Base-by-base conservation (phyloP, 2,113 vertebrate species). In the Entelurus aequoreus region DNA sequence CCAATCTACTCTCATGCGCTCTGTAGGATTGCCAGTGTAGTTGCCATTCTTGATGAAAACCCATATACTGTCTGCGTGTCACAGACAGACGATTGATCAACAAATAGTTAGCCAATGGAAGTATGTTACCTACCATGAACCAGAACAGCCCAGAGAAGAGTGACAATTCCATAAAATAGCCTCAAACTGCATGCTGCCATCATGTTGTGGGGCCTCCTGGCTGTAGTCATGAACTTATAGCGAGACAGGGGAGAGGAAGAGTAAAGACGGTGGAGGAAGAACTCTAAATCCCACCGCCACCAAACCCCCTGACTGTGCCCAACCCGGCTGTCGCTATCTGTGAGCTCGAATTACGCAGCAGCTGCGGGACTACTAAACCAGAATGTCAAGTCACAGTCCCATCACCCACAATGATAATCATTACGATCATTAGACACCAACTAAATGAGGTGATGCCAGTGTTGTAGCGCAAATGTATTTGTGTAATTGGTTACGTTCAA, bases 281-380 rank as follows among this genome's bases (percentile, higher is more conserved):
- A 69, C 66, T 65, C 68, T 63, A 76, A 84, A 81, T 76, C 77
- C 77, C 79, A 46, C n/a, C 63, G 37, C 68, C 55, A 70, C 74
- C 78, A 70, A 77, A 74, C 54, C 42, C 69, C 62, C 67, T 49
- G 71, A 72, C 75, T 79, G 73, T 77, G 54, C 79, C 77, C 80
- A 68, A 36, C 72, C 82, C 89, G 74, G 88, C 90, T 90, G 90
- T 90, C 54, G 69, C 82, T 78, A 49, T 70, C 71, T 57, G 11
- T 38, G 69, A 83, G 14, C 79, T 92, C 89, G 49, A 75, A 76
- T 92, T 92, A 84, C 90, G 90, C 59, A 77, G 80, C 85, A 85
- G 84, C 86, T 83, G 79, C 54, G 78, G 78, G 21, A 54, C 52
- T 60, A 57, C 77, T 86, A 84, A 88, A 84, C 72, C 75, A 71